phyloP scores from a whole-genome alignment of 2,797 vertebrate species.

The Fratercula arctica region DNA sequence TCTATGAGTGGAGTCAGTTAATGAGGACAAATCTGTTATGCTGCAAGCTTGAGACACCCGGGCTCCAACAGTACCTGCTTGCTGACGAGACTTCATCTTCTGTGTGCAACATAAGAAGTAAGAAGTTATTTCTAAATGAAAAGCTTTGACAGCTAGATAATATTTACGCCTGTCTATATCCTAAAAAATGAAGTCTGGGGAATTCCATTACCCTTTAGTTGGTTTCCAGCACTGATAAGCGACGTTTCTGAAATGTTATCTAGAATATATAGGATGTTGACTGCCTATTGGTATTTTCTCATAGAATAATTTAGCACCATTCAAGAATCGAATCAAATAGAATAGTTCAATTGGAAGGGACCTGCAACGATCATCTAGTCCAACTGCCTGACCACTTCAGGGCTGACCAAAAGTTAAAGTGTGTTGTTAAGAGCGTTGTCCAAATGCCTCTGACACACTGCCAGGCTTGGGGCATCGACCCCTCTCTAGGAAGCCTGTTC shows the following conservation, averaged over 20 bases:
- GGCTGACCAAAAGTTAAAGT: not conserved
- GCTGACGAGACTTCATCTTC: not conserved
- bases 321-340: not conserved
- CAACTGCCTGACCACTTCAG: not conserved
- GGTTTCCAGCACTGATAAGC: not conserved
- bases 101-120: not conserved
- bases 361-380: not conserved
- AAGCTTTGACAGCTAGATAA: not conserved
- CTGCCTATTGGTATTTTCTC: not conserved
- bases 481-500: not conserved
- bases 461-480: fast-evolving
- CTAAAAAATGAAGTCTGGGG: not conserved
- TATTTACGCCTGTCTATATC: not conserved
- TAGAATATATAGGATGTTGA: not conserved
- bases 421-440: not conserved
- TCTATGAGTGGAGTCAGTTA: not conserved
- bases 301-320: not conserved
- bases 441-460: not conserved
- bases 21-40: not conserved
- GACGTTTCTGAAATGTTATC: not conserved
- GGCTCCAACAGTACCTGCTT: not conserved
- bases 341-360: not conserved
- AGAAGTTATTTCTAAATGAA: not conserved
- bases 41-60: not conserved
- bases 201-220: not conserved